Evolutionary conservation across 2,888 invertebrate species (phyloP).

Genomic region (Lasius fuliginosus): DNA sequence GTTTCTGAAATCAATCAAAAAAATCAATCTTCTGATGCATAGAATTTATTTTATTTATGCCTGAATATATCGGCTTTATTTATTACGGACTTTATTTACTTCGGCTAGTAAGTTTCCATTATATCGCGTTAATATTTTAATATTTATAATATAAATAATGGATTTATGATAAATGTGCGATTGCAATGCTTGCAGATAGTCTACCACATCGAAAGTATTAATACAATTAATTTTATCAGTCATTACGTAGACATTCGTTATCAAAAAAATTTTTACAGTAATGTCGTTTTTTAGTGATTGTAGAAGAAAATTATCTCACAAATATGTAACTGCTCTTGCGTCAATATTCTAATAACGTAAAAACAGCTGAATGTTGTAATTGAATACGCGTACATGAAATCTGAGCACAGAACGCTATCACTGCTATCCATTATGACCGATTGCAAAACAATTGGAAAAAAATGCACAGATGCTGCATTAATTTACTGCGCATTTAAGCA

Average conservation of each 20-base stretch:
- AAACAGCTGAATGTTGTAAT: neutral
- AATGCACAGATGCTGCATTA: neutral
- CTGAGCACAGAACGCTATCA: neutral
- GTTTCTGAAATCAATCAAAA: neutral
- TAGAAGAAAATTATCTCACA: constrained; percentile 3
- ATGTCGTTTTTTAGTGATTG: neutral
- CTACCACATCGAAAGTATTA: neutral
- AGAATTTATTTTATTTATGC: neutral
- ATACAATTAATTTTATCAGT: constrained; percentile 20
- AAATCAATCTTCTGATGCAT: neutral
- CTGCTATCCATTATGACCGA: neutral
- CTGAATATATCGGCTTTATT: neutral
- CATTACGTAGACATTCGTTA: neutral
- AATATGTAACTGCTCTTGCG: constrained; percentile 9
- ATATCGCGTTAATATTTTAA: constrained; percentile 8
- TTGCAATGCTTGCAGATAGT: neutral
- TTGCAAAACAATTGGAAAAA: neutral
- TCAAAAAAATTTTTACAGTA: neutral
- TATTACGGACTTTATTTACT: neutral
- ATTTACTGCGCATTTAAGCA: neutral
- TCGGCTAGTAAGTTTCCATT: neutral
- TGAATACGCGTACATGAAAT: neutral
- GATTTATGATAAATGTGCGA: neutral
- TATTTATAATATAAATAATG: neutral
- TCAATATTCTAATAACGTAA: neutral